Percentiles rank a stretch among this genome's conserved stretches.
Evolutionary conservation across 1,140 invertebrate species (phyloP).

Genomic region (Meloidogyne hapla): DNA sequence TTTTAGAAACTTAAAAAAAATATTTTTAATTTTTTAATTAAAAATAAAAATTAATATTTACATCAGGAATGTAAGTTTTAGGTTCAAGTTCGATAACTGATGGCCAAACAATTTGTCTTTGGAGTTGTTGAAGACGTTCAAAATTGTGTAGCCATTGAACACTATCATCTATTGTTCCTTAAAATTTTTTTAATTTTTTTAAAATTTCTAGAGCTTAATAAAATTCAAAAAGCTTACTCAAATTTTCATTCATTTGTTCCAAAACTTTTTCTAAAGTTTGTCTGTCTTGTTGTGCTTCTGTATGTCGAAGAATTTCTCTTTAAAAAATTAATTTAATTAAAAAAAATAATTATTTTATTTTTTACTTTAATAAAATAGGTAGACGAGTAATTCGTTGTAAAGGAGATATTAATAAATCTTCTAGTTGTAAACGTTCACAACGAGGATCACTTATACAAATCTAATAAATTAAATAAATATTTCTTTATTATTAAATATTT

Average conservation of each 20-base stretch:
- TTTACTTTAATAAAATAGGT: constrained; percentile 69
- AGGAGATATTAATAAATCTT: constrained; percentile 72
- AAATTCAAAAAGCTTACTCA: constrained; percentile 68
- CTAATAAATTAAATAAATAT: background rate
- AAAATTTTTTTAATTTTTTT: constrained; percentile 19
- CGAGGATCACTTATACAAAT: constrained; percentile 49
- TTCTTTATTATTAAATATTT: background rate
- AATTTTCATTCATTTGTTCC: constrained; percentile 71
- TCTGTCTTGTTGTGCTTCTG: constrained; percentile 68
- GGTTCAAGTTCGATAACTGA: constrained; percentile 72
- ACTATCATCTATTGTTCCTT: constrained; percentile 74
- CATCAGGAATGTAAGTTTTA: constrained; percentile 72
- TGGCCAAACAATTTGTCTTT: constrained; percentile 73
- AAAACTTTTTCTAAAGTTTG: constrained; percentile 69
- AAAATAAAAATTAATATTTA: constrained; percentile 51
- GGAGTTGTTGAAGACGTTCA: constrained; percentile 73
- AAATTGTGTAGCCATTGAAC: constrained; percentile 76
- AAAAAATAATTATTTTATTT: constrained; percentile 37
- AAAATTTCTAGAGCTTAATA: background rate
- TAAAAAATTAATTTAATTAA: too few species aligned
- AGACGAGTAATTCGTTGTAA: constrained; percentile 75
- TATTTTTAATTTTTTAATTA: constrained; percentile 26
- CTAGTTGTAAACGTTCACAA: constrained; percentile 69
- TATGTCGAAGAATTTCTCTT: constrained; percentile 70
- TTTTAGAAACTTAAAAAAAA: constrained; percentile 67